Evolutionary conservation across 2,113 vertebrate species (phyloP).

Genomic region (Ochotona princeps): DNA sequence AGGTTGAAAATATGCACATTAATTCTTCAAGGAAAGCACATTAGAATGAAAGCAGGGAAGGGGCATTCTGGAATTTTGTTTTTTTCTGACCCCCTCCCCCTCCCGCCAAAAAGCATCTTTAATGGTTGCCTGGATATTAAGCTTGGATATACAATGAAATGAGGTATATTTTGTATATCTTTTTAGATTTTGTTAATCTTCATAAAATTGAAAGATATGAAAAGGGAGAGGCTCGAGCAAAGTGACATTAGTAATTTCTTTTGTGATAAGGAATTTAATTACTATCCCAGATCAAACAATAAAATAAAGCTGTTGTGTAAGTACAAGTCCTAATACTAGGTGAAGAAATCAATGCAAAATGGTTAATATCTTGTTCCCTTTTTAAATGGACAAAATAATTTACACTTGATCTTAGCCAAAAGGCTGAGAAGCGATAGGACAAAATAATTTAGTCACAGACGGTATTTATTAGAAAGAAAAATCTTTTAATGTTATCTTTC

Average conservation of each 20-base stretch:
- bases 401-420: background rate
- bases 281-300: conserved; percentile 4
- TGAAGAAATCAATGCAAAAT: conserved; percentile 50
- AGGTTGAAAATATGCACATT: background rate
- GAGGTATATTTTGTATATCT: conserved; percentile 7
- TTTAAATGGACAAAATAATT: conserved; percentile 62
- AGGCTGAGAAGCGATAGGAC: too few relatives aligned
- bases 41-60: background rate
- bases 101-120: background rate
- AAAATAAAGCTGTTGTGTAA: background rate
- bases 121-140: background rate
- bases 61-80: background rate
- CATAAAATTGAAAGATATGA: conserved; percentile 19
- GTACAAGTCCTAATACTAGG: conserved; percentile 22
- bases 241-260: conserved; percentile 44
- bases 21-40: background rate
- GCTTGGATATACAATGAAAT: conserved; percentile 14
- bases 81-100: too few relatives aligned
- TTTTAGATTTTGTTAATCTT: conserved; percentile 58
- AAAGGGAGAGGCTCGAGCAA: conserved; percentile 34
- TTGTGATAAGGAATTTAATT: conserved; percentile 59
- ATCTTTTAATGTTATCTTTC: conserved; percentile 90
- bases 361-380: conserved; percentile 23
- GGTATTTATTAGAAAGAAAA: conserved; percentile 88
- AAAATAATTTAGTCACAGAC: conserved; percentile 76